Evolutionary conservation across 2,113 vertebrate species (phyloP).

Genomic region (Sardina pilchardus): DNA sequence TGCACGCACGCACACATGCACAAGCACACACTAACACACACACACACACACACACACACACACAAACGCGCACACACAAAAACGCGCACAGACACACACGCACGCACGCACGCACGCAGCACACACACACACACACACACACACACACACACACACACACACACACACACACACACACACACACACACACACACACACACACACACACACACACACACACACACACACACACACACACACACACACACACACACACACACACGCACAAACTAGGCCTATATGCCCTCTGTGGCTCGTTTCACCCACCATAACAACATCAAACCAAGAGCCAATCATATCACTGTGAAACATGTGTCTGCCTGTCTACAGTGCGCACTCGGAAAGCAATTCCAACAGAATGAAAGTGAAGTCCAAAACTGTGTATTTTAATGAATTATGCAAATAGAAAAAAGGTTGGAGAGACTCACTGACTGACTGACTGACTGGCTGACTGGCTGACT

Average conservation of each 20-base stretch:
- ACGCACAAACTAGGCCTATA: slow-evolving; percentile 8
- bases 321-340: slow-evolving; percentile 10
- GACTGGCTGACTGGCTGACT: slow-evolving; percentile 57
- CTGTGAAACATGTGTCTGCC: neutral
- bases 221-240: neutral
- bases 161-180: neutral
- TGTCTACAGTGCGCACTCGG: neutral
- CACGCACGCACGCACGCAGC: neutral
- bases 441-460: slow-evolving; percentile 40
- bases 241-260: slow-evolving; percentile 25
- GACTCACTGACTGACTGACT: slow-evolving; percentile 49
- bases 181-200: slow-evolving; percentile 22
- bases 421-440: slow-evolving; percentile 14
- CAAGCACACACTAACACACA: neutral
- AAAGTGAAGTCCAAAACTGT: slow-evolving; percentile 7
- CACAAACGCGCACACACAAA: slow-evolving; percentile 28
- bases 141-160: slow-evolving; percentile 8
- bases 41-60: slow-evolving; percentile 24
- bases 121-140: slow-evolving; percentile 26
- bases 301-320: neutral
- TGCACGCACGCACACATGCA: neutral
- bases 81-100: no score
- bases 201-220: neutral
- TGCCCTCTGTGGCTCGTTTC: neutral
- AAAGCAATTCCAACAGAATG: slow-evolving; percentile 6